Base-by-base conservation (phyloP, 2,113 vertebrate species). In the Sinosuthora webbiana region DNA sequence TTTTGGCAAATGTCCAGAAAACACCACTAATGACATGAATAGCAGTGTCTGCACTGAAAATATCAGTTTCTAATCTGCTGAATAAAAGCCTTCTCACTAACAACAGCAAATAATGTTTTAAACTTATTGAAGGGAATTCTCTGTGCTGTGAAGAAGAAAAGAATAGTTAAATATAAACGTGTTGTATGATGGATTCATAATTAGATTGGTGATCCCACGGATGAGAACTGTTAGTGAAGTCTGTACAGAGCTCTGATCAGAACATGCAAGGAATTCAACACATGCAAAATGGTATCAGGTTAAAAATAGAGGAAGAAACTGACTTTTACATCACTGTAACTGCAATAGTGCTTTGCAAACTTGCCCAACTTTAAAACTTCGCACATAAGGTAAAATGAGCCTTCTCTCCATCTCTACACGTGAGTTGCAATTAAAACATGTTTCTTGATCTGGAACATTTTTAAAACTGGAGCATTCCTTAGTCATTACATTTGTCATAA, bases 231-330 rank as follows among this genome's bases (percentile, higher is more conserved):
- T 21, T 39, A 62, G 31, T 71, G 47, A 78, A 69, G 33, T 55
- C 15, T 57, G 15, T 47, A 37, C 20, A 87, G 59, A 81, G 31
- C 55, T 80, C 37, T 77, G 68, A 77, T 55, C 37, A 89, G 74
- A 87, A 59, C 21, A 56, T 7, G 41, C 18, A 68, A 5, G 2
- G 56, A 92, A 95, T 68, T 90, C 31, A 81, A 89, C 37, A 55
- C 16, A 22, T 37, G 23, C 18, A 75, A 82, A 95, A 84, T 35
- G 30, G 11, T 30, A 64, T 18, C 33, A 76, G 52, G 47, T 71
- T 64, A 49, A 91, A 94, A 88, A 83, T 13, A 92, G 35, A 91
- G 70, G 75, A 89, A 85, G 78, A 94, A 94, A 84, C 39, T 41
- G 65, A 55, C 70, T 89, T 90, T 67, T 70, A 74, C 91, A 84